phyloP scores from a whole-genome alignment of 1,140 invertebrate genomes.

The Drosophila dunni region DNA sequence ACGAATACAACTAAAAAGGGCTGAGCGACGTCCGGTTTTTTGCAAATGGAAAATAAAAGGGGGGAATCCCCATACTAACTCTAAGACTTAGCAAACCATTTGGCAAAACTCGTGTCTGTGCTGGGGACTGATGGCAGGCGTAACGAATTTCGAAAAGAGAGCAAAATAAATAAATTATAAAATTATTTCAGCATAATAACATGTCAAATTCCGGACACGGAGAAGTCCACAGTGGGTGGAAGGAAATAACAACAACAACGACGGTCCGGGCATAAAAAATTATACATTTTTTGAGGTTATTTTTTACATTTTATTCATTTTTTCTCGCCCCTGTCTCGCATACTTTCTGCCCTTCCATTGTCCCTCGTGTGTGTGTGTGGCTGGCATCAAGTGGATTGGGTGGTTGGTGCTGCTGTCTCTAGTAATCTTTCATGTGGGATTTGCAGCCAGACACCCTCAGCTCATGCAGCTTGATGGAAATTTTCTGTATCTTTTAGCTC shows the following conservation, averaged over 20 bases:
- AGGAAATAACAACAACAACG: conserved; percentile 37
- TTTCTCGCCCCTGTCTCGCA: conserved; percentile 28
- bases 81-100: background rate
- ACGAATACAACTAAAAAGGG: conserved; percentile 44
- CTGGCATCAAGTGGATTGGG: conserved; percentile 59
- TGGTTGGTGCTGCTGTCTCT: conserved; percentile 44
- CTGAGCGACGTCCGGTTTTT: conserved; percentile 35
- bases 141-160: conserved; percentile 53
- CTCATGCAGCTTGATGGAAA: conserved; percentile 43
- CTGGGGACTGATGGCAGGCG: conserved; percentile 53
- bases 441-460: conserved; percentile 70
- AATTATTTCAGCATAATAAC: conserved; percentile 80
- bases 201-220: conserved; percentile 64
- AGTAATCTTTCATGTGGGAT: conserved; percentile 77
- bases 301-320: conserved; percentile 76
- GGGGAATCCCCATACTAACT: background rate
- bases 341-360: conserved; percentile 2
- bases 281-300: conserved; percentile 67
- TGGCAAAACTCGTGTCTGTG: conserved; percentile 30
- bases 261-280: conserved; percentile 47
- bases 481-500: conserved; percentile 29
- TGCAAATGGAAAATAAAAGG: conserved; percentile 36
- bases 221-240: conserved; percentile 12
- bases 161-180: conserved; percentile 84
- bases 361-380: conserved; percentile 46